These are phyloP conservation scores for Antheraea mylitta DNA, from an alignment of 1,140 invertebrate species.

Conservation along the genomic window DNA sequence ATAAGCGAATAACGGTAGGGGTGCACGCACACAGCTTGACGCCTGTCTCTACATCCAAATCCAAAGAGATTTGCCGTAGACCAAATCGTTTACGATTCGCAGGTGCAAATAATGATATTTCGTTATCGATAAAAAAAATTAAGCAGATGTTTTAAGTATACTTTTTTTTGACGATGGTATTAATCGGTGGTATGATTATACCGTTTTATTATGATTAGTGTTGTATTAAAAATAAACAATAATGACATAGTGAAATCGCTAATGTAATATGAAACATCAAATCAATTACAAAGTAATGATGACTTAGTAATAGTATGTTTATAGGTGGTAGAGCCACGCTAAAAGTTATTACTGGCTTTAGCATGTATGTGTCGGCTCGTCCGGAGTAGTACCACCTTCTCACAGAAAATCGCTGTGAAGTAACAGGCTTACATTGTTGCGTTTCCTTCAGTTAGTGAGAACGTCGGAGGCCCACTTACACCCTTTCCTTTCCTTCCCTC, in stretches of 20 bases:
- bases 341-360: too few relatives aligned
- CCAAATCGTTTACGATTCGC: slow-evolving; percentile 64
- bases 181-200: slow-evolving; percentile 24
- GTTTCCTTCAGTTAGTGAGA: too few relatives aligned
- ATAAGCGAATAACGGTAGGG: slow-evolving; percentile 43
- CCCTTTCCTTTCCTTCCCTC: too few relatives aligned
- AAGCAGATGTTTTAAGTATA: slow-evolving; percentile 32
- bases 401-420: too few relatives aligned
- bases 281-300: too few relatives aligned
- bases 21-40: slow-evolving; percentile 55
- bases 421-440: too few relatives aligned
- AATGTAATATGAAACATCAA: background rate
- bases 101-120: slow-evolving; percentile 66
- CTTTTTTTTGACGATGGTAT: slow-evolving; percentile 27
- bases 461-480: too few relatives aligned
- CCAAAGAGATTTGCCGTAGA: slow-evolving; percentile 34
- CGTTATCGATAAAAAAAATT: slow-evolving; percentile 36
- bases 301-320: too few relatives aligned
- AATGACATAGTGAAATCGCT: background rate
- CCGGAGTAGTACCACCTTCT: too few relatives aligned
- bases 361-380: too few relatives aligned
- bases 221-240: background rate
- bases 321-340: too few relatives aligned
- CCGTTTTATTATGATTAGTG: background rate
- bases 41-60: slow-evolving; percentile 36